A percentile compares a stretch with the other conserved stretches of the same genome.
phyloP scores from a whole-genome alignment of 2,888 invertebrate species.

The Polyommatus icarus region DNA sequence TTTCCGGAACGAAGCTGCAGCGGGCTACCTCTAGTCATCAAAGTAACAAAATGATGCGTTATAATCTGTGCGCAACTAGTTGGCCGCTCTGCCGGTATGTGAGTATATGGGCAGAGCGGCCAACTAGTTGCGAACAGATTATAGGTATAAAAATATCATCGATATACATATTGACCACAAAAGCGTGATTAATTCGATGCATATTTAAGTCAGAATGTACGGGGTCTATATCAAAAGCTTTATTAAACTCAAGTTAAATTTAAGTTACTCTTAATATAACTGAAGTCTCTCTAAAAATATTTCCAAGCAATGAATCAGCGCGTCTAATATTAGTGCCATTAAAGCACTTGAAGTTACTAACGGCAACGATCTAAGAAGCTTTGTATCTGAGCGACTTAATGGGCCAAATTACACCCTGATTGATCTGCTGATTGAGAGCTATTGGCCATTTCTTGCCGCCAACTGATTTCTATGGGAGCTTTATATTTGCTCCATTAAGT shows the following conservation, averaged over 20 bases:
- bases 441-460: slow-evolving; percentile 35
- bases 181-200: no score
- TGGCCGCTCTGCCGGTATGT: no score
- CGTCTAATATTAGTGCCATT: background rate
- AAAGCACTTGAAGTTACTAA: slow-evolving; percentile 14
- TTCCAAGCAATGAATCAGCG: background rate
- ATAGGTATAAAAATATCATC: no score
- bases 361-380: background rate
- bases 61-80: no score
- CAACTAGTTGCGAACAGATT: no score
- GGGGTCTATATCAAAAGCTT: no score
- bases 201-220: no score
- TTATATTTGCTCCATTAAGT: slow-evolving; percentile 33
- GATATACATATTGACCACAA: no score
- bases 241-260: background rate
- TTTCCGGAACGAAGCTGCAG: no score
- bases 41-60: no score
- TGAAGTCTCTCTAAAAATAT: background rate
- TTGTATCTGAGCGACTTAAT: slow-evolving; percentile 32
- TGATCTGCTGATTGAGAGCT: slow-evolving; percentile 38
- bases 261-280: background rate
- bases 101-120: no score
- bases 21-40: no score
- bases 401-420: slow-evolving; percentile 37
- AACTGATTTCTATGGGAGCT: slow-evolving; percentile 32